Evolutionary conservation across 2,797 vertebrate species (phyloP), one percentile per base, ranked within the genome.

Genomic region (Gymnodraco acuticeps): DNA sequence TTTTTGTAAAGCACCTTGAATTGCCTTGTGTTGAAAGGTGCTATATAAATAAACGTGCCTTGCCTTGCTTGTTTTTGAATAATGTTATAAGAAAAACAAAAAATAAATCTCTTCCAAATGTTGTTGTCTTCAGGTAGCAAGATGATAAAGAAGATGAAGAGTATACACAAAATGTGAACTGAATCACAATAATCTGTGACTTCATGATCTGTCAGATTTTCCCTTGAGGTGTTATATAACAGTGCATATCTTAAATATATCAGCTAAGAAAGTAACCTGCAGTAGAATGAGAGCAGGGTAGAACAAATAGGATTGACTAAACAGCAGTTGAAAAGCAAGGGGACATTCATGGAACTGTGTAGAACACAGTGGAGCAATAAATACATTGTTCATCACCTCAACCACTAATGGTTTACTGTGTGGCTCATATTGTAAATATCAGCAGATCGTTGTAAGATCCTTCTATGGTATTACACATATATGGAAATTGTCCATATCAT

Each of bases 381-480:
- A 64, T 70, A 60, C 55, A 55, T 48, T 10, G 33, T 33, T 20
- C 31, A 38, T 63, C 41, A 53, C 33, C 43, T 27, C 14, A 20
- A 48, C 64, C 72, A 48, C 33, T 73, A 72, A 83, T 67, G 67
- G 54, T 38, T 15, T 10, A 11, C 54, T 43, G 72, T 54, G 27
- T 12, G 43, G 47, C 47, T 48, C 17, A 48, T 10, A n/a, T n/a
- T 10, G 10, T 10, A n/a, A 48, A 48, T 48, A 9, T 19, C 9
- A 50, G 3, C 15, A 16, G 8, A 50, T n/a, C 0, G 10, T 16
- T n/a, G 47, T 17, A 50, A n/a, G 47, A 45, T 45, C 12, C 13
- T 27, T 27, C 27, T 23, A 23, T 27, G 27, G 27, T 27, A 27
- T 27, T 27, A 27, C 27, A 27, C 27, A 27, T 4, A 27, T 27